Percentiles rank a stretch among this genome's conserved stretches.
Evolutionary conservation across 2,888 invertebrate genomes (phyloP).

Genomic region (Melinopterus prodromus): DNA sequence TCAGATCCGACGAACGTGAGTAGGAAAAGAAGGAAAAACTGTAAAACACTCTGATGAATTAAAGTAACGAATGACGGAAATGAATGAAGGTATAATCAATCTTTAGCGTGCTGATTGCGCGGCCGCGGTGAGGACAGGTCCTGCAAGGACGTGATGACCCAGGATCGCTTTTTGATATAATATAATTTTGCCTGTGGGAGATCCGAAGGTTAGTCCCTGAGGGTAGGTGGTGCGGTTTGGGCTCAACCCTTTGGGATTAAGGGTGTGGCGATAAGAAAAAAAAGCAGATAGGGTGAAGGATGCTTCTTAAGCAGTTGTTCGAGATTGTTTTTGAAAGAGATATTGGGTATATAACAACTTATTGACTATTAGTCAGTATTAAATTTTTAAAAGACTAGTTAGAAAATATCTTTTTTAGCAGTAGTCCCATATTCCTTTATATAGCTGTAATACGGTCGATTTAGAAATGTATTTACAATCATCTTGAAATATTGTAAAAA

Average conservation of each 20-base stretch:
- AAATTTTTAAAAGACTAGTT: no score
- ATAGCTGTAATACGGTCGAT: no score
- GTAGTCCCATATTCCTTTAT: no score
- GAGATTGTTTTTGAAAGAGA: neutral
- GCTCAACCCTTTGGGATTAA: neutral
- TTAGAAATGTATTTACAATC: no score
- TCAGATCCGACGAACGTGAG: neutral
- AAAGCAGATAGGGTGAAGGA: neutral
- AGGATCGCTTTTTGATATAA: conserved; percentile 9
- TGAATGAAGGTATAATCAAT: conserved; percentile 39
- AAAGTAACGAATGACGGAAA: conserved; percentile 27
- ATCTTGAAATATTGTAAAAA: no score
- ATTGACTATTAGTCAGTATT: neutral
- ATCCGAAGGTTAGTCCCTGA: neutral
- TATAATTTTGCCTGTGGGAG: conserved; percentile 23
- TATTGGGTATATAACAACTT: neutral
- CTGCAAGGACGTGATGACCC: neutral
- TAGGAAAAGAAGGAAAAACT: conserved; percentile 24
- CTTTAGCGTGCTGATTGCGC: conserved; percentile 28
- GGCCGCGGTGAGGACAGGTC: conserved; percentile 7
- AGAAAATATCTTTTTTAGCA: no score
- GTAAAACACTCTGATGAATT: conserved; percentile 38
- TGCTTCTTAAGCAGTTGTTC: neutral
- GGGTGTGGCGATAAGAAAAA: neutral
- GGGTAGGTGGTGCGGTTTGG: neutral